Base-by-base conservation (phyloP, 2,888 invertebrate genomes). In the Callimorpha dominula region DNA sequence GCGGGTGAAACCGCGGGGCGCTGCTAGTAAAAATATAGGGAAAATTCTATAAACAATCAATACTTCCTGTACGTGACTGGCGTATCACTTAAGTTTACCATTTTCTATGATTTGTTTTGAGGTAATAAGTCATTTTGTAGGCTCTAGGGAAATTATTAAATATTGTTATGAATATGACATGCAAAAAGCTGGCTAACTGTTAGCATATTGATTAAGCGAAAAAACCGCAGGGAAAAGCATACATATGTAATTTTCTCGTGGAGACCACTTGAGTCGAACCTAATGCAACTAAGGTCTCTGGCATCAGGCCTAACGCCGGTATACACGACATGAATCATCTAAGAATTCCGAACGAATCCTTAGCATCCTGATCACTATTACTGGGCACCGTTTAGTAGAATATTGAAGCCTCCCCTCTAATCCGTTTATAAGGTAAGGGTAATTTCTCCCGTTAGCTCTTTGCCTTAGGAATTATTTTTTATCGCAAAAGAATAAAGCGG, bases 51-150 rank as follows among this genome's bases (percentile, higher is more conserved):
- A n/a, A 52, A 68, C 63, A 67, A 65, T 71, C 57, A 67, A 49
- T 65, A 68, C 52, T 74, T 74, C 74, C 74, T 71, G 71, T 74
- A 71, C 71, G 74, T 74, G 74, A 68, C 68, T 40, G 6, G 68
- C n/a, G 49, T 74, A 40, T 60, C n/a, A 52, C 40, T 54, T 17
- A 43, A 49, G 52, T 54, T 54, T 68, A 49, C 49, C 1, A 68
- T 62, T 62, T 62, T 62, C 31, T 69, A 46, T 69, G 31, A 69
- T 49, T 60, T 49, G n/a, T 62, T 46, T n/a, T 17, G 31, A 49
- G 46, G 31, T 57, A 42, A 68, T 68, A 52, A 68, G 8, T 68
- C 31, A 31, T 49, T 49, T 49, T 69, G 12, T 65, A 54, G 11
- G 54, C 43, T 42, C 4, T n/a, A 50, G 46, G 43, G 20, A 57